Base-by-base conservation (phyloP, 2,113 vertebrate species). In the Hystrix cristata region DNA sequence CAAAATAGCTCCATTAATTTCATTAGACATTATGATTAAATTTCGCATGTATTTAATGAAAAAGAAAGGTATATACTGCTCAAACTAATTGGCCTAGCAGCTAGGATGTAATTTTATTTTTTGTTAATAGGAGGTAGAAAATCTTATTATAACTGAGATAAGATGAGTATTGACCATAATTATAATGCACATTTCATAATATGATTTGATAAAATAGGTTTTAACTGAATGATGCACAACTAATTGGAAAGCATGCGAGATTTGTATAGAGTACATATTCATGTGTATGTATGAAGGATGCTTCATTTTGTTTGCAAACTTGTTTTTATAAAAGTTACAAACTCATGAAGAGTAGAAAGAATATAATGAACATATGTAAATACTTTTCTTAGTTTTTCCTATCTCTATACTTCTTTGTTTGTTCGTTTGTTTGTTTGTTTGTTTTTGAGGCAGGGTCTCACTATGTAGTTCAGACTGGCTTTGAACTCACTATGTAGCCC, bases 11-110 rank as follows among this genome's bases (percentile, higher is more conserved):
- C 65, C 95, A 97, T 97, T 97, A 97, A 97, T 92, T 95, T 86
- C 85, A 98, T 97, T 97, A 97, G 95, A 55, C 21, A 62, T 82
- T 94, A 93, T 97, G 90, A 97, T 98, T 97, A 93, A 97, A 97
- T 96, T 97, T 93, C 7, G n/a, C 34, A 93, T 90, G 83, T 76
- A 96, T 83, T 97, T 97, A 98, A 97, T 96, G 94, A 97, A 97
- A 98, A 97, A 97, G 95, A 94, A 97, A 97, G 91, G 71, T 98
- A 94, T 97, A 95, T 96, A 74, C 67, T 96, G 95, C 88, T 96
- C 96, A 96, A 96, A 96, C 57, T 74, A 97, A 95, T 91, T 96
- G 80, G 83, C 46, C 64, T 38, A 23, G 91, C 62, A 93, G 94
- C 96, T 95, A 95, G 80, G 46, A 85, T 93, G 67, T 97, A 97